These are phyloP conservation scores for Monodelphis domestica DNA, from an alignment of 2,797 vertebrate genomes.

Conservation along the genomic window DNA sequence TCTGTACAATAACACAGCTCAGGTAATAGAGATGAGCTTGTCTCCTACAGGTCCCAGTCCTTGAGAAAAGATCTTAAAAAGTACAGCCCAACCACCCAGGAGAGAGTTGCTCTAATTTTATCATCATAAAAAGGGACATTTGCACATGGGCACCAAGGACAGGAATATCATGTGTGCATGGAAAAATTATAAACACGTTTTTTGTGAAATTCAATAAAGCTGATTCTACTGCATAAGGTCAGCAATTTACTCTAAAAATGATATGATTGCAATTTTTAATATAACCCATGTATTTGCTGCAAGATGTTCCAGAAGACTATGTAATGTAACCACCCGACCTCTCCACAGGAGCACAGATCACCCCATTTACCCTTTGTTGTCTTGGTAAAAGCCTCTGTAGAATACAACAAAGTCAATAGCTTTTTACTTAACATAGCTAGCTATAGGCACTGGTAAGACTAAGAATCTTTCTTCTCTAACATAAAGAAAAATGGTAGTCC, in stretches of 20 bases:
- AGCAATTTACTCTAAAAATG: constrained; percentile 90
- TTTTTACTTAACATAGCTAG: constrained; percentile 71
- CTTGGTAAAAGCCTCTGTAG: constrained; percentile 81
- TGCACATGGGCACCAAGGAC: constrained; percentile 87
- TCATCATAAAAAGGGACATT: constrained; percentile 87
- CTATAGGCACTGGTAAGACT: constrained; percentile 58
- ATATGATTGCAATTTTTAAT: constrained; percentile 90
- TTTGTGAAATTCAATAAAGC: constrained; percentile 92
- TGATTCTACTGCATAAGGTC: constrained; percentile 91
- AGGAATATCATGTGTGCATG: constrained; percentile 85
- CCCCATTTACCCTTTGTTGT: constrained; percentile 85
- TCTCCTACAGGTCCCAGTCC: constrained; percentile 63
- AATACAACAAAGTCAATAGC: constrained; percentile 75
- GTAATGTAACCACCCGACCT: constrained; percentile 86
- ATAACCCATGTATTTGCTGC: constrained; percentile 88
- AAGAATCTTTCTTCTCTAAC: neutral
- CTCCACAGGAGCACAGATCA: constrained; percentile 81
- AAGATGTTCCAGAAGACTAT: constrained; percentile 85
- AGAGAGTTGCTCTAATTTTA: constrained; percentile 87
- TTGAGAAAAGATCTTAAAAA: constrained; percentile 83
- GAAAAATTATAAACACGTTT: constrained; percentile 87
- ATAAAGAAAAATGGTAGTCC: neutral
- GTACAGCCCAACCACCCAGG: constrained; percentile 78
- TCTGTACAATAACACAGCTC: constrained; percentile 49
- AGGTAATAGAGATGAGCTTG: constrained; percentile 54